Base-by-base conservation (phyloP, 2,888 invertebrate genomes). In the Furcula furcula region DNA sequence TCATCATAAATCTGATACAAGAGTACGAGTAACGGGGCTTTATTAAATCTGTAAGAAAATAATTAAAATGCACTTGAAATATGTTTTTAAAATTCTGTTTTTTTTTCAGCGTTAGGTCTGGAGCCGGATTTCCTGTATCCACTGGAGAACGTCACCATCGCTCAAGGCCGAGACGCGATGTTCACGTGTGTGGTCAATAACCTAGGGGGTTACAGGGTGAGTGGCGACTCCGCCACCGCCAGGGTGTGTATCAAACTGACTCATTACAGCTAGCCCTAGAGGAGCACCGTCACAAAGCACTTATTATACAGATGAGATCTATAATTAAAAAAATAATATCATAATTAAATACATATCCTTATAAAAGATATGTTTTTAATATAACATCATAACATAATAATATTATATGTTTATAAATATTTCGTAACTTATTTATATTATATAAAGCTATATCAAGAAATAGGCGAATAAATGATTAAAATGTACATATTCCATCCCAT, bases 141-240 rank as follows among this genome's bases (percentile, higher is more conserved):
- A 27, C 83, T 95, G 90, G 93, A 94, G 90, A 95, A 95, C 91
- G 92, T 95, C 83, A 95, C 95, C 52, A 94, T 95, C 65, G 92
- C 94, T 48, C 94, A 94, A 81, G 95, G 95, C 47, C 90, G 94
- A 62, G 95, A 95, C 88, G 95, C 95, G 60, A 93, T 93, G 76
- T 94, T 95, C 89, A 94, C 94, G 57, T 95, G 95, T 76, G 94
- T 94, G 73, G 95, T 95, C 71, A 94, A 94, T 90, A 94, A 95
- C 91, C 92, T 95, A 76, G 93, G 93, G 69, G 93, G 93, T 90
- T 92, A 94, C 91, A 94, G 94, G 94, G 97, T 97, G 95, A 96
- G 95, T 95, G 94, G 94, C 91, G 94, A 94, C 90, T 91, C 92
- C 91, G 91, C 93, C 90, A 93, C 92, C 80, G 93, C 94, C 91